Percentiles rank a stretch among this genome's conserved stretches.
phyloP scores from a whole-genome alignment of 2,888 invertebrate species.

The Tenthredo livida region DNA sequence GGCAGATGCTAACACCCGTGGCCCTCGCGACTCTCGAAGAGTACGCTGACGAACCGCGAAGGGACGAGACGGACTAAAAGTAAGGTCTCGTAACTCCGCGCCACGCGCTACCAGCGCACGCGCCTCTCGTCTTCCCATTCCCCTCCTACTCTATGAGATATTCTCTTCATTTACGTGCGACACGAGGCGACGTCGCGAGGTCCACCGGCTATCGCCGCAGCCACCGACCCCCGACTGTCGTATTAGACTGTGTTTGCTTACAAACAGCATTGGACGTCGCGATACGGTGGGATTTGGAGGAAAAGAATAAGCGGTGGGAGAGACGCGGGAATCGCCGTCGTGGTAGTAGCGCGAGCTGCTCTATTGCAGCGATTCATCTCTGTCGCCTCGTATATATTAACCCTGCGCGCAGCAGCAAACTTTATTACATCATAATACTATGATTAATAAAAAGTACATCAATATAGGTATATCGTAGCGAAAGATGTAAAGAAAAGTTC shows the following conservation, averaged over 20 bases:
- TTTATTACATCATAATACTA: neutral
- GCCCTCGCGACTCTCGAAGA: constrained; percentile 10
- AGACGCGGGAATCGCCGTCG: neutral
- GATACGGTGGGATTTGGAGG: constrained; percentile 5
- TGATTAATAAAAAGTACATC: neutral
- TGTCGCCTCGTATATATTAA: neutral
- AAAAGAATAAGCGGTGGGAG: neutral
- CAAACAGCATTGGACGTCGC: constrained; percentile 1
- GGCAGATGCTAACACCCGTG: neutral
- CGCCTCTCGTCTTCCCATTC: constrained; percentile 61
- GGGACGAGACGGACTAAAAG: constrained; percentile 73
- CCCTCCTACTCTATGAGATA: constrained; percentile 46
- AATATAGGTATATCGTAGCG: no score
- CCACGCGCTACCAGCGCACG: constrained; percentile 69
- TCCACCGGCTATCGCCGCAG: constrained; percentile 23
- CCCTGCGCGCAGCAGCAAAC: neutral
- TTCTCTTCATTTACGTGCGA: neutral
- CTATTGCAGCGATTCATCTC: neutral
- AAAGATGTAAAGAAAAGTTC: neutral
- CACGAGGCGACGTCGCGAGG: constrained; percentile 11
- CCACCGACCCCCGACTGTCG: constrained; percentile 39
- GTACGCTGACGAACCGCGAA: constrained; percentile 59
- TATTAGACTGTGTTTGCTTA: neutral
- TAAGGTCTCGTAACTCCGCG: constrained; percentile 69
- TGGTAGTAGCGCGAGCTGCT: neutral